These are phyloP conservation scores for Cyanistes caeruleus DNA, from an alignment of 2,113 vertebrate species.

Conservation along the genomic window DNA sequence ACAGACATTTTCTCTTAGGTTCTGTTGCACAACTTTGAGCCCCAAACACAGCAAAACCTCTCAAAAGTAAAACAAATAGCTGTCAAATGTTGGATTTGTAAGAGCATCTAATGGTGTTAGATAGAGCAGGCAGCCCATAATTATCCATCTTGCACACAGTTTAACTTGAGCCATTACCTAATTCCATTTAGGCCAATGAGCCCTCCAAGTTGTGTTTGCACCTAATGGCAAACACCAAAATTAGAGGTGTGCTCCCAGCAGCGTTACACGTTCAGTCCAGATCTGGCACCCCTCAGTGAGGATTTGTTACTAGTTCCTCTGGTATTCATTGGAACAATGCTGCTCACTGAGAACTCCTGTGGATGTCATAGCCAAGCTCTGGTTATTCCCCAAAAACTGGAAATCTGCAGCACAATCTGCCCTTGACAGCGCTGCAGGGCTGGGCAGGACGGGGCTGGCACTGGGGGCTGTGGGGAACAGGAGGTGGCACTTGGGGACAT, in stretches of 20 bases:
- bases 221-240: background rate
- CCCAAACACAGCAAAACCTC: background rate
- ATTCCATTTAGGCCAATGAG: slow-evolving; percentile 1
- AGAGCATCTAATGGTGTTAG: background rate
- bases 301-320: background rate
- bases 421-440: background rate
- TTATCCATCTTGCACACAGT: background rate
- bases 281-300: background rate
- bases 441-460: background rate
- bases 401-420: accelerated
- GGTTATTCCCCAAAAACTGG: background rate
- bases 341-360: background rate
- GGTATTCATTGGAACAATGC: background rate
- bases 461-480: accelerated
- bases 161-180: background rate
- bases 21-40: background rate
- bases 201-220: slow-evolving; percentile 4
- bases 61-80: background rate
- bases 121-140: slow-evolving; percentile 13
- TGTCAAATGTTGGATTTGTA: background rate
- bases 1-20: background rate
- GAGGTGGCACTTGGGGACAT: background rate
- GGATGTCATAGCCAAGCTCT: background rate
- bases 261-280: background rate
- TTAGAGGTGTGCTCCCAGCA: background rate